A percentile compares a stretch with the other conserved stretches of the same genome.
These are phyloP conservation scores for Petroica traversi DNA, from an alignment of 2,113 vertebrate genomes.

Conservation along the genomic window DNA sequence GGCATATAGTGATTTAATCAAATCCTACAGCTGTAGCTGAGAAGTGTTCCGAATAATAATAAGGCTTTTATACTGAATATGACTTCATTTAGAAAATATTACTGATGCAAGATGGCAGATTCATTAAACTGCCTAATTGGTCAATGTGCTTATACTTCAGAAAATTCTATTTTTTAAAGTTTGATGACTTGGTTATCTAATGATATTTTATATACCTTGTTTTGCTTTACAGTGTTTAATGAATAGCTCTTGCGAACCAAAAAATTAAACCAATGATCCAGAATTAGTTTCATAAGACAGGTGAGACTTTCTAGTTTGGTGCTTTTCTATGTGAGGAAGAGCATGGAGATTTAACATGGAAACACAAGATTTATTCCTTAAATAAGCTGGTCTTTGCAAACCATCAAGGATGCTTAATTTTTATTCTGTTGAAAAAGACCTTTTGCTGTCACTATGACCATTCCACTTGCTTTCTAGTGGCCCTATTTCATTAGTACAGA, in stretches of 20 bases:
- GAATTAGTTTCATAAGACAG: neutral
- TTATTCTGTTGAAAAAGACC: neutral
- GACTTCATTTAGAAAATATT: slow-evolving; percentile 66
- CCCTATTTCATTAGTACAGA: neutral
- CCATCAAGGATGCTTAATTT: neutral
- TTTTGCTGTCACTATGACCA: neutral
- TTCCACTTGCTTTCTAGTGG: neutral
- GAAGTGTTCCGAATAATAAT: slow-evolving; percentile 64
- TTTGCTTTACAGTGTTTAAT: slow-evolving; percentile 1
- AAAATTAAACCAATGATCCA: neutral
- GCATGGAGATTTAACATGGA: neutral
- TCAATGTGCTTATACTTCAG: slow-evolving; percentile 28
- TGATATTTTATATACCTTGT: neutral
- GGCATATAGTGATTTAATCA: slow-evolving; percentile 67
- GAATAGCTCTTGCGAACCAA: slow-evolving; percentile 11
- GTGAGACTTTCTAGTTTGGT: neutral
- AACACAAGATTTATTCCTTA: neutral
- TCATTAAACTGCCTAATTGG: slow-evolving; percentile 64
- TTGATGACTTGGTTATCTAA: slow-evolving; percentile 17
- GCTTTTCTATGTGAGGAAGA: neutral
- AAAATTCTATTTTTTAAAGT: neutral
- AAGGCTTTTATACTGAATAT: slow-evolving; percentile 50
- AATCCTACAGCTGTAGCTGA: slow-evolving; percentile 58
- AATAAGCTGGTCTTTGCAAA: neutral
- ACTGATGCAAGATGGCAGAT: slow-evolving; percentile 58